A percentile compares a stretch with the other conserved stretches of the same genome.
Conservation (phyloP, 2,888 invertebrate species). For the Torymus tubicola region DNA sequence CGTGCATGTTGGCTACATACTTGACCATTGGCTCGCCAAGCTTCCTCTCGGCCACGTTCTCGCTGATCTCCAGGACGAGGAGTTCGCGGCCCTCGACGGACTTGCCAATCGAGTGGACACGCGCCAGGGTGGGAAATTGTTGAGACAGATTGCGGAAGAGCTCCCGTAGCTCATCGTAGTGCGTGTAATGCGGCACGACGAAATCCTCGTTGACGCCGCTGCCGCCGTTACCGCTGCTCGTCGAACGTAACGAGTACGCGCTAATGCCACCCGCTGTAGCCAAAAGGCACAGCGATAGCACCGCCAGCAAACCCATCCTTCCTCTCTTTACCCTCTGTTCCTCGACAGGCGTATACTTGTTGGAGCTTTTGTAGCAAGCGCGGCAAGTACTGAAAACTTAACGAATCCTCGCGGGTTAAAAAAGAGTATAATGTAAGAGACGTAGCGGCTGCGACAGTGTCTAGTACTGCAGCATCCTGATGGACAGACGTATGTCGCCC, state of each 20-base stretch:
- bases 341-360: no score
- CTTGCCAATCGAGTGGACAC: conserved; percentile 87
- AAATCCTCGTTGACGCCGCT: conserved; percentile 65
- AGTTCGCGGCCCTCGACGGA: conserved; percentile 89
- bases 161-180: conserved; percentile 84
- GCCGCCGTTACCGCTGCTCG: not conserved
- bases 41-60: conserved; percentile 81
- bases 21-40: conserved; percentile 92
- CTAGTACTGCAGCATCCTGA: no score
- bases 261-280: not conserved
- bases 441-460: no score
- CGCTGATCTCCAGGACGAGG: conserved; percentile 88
- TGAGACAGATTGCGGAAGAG: conserved; percentile 81
- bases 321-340: no score
- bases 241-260: conserved; percentile 53
- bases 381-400: no score
- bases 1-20: conserved; percentile 97
- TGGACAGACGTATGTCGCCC: no score
- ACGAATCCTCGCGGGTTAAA: no score
- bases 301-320: conserved; percentile 42
- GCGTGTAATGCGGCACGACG: conserved; percentile 78
- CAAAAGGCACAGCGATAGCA: conserved; percentile 22
- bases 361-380: no score
- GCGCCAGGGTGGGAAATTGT: conserved; percentile 84
- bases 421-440: no score